These are phyloP conservation scores for Sinonovacula constricta DNA, from an alignment of 1,140 invertebrate genomes.

Conservation along the genomic window DNA sequence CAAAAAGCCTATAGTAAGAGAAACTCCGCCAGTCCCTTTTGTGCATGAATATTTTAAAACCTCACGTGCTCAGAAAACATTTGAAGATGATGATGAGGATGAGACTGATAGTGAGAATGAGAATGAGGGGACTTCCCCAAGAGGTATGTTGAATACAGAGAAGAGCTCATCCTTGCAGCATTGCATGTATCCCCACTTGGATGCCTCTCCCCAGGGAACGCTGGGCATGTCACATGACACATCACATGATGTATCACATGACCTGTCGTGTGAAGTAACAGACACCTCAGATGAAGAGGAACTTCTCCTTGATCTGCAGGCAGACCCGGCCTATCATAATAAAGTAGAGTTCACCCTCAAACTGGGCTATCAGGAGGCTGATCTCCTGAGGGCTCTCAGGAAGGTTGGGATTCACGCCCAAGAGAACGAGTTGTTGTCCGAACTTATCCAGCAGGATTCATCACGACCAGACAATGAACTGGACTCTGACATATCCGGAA, in stretches of 20 bases:
- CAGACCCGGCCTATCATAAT: conserved; percentile 72
- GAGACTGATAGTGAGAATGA: neutral
- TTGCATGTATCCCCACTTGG: neutral
- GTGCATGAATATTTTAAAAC: neutral
- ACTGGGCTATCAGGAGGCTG: conserved; percentile 92
- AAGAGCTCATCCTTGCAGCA: neutral
- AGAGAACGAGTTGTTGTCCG: conserved; percentile 91
- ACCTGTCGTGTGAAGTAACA: neutral
- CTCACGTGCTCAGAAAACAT: neutral
- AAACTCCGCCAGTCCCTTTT: neutral
- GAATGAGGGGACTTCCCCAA: neutral
- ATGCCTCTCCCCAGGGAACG: neutral
- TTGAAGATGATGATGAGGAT: neutral
- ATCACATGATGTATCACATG: too few species aligned
- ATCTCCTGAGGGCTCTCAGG: conserved; percentile 89
- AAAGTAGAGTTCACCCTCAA: conserved; percentile 90
- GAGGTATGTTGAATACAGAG: neutral
- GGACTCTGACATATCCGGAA: conserved; percentile 3
- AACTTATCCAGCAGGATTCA: conserved; percentile 80
- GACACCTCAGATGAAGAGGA: conserved; percentile 13
- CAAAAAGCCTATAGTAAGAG: too few species aligned
- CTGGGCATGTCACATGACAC: neutral
- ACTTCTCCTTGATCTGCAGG: conserved; percentile 23
- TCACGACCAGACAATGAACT: neutral
- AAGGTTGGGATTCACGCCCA: conserved; percentile 90